Evolutionary conservation across 2,113 vertebrate species (phyloP), one percentile per base, ranked within the genome.

Genomic region (Albula glossodonta): DNA sequence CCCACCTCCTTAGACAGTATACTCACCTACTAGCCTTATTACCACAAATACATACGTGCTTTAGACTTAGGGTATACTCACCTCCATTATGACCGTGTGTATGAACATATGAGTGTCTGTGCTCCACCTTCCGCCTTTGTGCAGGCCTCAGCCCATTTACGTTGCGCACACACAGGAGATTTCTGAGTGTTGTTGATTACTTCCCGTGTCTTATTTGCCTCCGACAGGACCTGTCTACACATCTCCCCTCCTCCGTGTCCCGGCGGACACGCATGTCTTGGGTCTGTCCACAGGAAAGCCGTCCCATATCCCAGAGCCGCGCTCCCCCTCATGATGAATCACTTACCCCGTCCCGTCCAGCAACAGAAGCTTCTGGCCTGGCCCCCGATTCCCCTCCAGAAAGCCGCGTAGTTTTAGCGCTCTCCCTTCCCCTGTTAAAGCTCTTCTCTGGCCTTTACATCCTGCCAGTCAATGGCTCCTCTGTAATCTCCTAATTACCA

Each of bases 81-180:
- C 31, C 31, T 41, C 31, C 31, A 0, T 41, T 2, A 74, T 19
- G 51, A 13, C 17, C 22, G 49, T 48, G 56, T 81, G 41, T 51
- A 12, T 63, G 41, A 41, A 41, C 70, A 63, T 11, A 9, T 78
- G 51, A 52, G 78, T 66, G 78, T 77, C 50, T 41, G 51, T 51
- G 5, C 60, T 50, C 25, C 48, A 13, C 22, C 8, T 12, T 70
- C 10, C 41, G 63, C 17, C n/a, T 63, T 25, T 41, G 78, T 51
- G 52, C 70, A 86, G 31, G 52, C 51, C 53, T 52, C 19, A 60
- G 6, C 31, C 19, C 48, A 25, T 83, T 85, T 83, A 85, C 74
- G 83, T 41, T 80, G 51, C 19, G 41, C 63, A 85, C 53, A 82
- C 52, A 82, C 49, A 86, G 80, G 70, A 22, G 31, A 31, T 17